Evolutionary conservation across 2,113 vertebrate species (phyloP), one percentile per base, ranked within the genome.

Genomic region (Panthera uncia): DNA sequence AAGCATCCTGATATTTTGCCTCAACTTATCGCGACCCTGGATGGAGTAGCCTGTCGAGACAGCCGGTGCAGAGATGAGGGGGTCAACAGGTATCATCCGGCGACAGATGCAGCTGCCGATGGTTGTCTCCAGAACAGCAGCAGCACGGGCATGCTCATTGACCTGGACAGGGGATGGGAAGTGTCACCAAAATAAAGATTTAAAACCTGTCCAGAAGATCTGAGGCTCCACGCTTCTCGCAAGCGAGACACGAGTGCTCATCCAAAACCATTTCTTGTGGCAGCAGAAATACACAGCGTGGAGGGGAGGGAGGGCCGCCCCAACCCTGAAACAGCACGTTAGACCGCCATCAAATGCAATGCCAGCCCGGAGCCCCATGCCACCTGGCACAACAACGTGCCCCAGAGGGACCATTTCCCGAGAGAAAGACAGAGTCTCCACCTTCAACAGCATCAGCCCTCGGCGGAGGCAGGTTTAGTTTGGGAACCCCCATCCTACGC

Each of bases 341-440:
- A 8, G 14, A 0, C 1, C 16, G 31, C 33, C 16, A 0, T 31
- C 33, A 33, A 9, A 5, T 1, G 33, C 36, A 16, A 7, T 0
- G 3, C n/a, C 38, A n/a, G 6, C 66, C 19, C 1, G 1, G 38
- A 25, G 41, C 52, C 66, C 19, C 0, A 0, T 1, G 25, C 33
- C 52, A 18, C 48, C 8, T 8, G n/a, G 74, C 38, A 45, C 12
- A 4, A 3, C 4, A 0, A 14, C 21, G 5, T 3, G 23, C 38
- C 23, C 0, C 1, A 29, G 16, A 36, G 0, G 19, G 31, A 9
- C 65, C 5, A 0, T 4, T 9, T 48, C 29, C 80, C 16, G 2
- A 4, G 0, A 19, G 23, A 52, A 33, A 55, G 38, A 15, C 61
- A 9, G 66, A 38, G 33, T 2, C 41, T 7, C 31, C 36, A 23